These are phyloP conservation scores for Hirundo rustica DNA, from an alignment of 2,797 vertebrate genomes.

Conservation along the genomic window DNA sequence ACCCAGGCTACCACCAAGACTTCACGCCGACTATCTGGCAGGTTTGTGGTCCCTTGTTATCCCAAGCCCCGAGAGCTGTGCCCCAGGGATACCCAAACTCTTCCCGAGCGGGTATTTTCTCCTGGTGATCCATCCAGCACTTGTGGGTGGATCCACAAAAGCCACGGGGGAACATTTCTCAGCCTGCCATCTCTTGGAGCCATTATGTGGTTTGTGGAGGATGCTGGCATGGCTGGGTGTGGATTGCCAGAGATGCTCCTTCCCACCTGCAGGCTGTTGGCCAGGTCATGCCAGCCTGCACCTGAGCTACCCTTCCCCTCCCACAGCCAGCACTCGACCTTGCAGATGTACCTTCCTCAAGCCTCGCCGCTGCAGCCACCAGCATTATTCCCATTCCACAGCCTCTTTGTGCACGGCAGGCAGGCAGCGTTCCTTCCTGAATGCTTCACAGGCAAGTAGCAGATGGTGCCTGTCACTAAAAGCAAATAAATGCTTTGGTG, in stretches of 20 bases:
- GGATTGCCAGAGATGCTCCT: not conserved
- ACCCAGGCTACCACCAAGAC: not conserved
- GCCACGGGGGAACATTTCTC: not conserved
- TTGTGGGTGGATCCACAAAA: not conserved
- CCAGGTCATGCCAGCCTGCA: not conserved
- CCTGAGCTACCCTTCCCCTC: not conserved
- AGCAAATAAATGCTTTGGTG: conserved; percentile 45
- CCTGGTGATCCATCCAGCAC: not conserved
- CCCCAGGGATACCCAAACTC: not conserved
- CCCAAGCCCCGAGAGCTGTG: not conserved
- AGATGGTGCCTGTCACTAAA: conserved; percentile 52
- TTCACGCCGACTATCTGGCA: not conserved
- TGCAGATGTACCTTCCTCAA: not conserved
- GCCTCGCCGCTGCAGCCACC: not conserved
- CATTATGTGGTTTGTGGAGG: accelerated
- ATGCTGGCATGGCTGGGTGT: accelerated
- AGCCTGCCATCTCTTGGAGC: not conserved
- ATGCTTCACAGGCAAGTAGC: not conserved
- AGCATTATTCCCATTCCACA: not conserved
- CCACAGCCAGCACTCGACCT: not conserved
- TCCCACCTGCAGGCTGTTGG: not conserved
- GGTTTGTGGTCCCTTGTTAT: not conserved
- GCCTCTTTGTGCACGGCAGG: not conserved
- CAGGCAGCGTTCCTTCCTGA: not conserved
- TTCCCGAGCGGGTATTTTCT: accelerated